Evolutionary conservation across 2,113 vertebrate species (phyloP), one percentile per base, ranked within the genome.

Genomic region (Psittacula cyanocephala): DNA sequence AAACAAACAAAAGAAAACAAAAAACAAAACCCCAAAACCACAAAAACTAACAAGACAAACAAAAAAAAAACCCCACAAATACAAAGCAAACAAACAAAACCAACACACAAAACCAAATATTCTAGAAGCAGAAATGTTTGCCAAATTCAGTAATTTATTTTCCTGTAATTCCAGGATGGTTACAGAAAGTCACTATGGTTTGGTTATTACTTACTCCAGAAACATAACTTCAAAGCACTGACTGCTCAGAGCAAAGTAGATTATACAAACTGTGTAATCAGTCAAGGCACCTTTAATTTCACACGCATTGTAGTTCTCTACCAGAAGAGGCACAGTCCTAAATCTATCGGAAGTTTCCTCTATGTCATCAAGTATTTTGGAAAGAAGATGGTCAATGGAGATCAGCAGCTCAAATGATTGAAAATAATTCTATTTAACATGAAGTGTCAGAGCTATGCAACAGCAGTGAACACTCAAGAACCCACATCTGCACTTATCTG

Each of bases 381-480:
- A 43, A 74, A 76, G 16, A 55, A 82, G 57, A 37, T 1, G 0
- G 28, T 28, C 11, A 3, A n/a, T 5, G 10, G 0, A 1, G 25
- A 71, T 20, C 29, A 87, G 37, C 13, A 35, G 12, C 15, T 80
- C n/a, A 70, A 74, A 67, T 20, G 5, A 81, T 4, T 50, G 4
- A 15, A 27, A 93, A 16, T 8, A 71, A 23, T 25, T 87, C 13
- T 44, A 44, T n/a, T 67, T 80, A 74, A 68, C 10, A 9, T 0
- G 3, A 20, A 76, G 6, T 3, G 1, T 43, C 50, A 89, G 37
- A 87, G 70, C 57, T 46, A 62, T 1, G 5, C 7, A 79, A 52
- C 24, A 14, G 18, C 5, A 74, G 7, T 1, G 13, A 83, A 53
- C 4, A 20, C 16, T 63, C 23, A 37, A 67, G n/a, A 72, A 69